These are phyloP conservation scores for Bubalus kerabau DNA, from an alignment of 2,113 vertebrate species.

Conservation along the genomic window DNA sequence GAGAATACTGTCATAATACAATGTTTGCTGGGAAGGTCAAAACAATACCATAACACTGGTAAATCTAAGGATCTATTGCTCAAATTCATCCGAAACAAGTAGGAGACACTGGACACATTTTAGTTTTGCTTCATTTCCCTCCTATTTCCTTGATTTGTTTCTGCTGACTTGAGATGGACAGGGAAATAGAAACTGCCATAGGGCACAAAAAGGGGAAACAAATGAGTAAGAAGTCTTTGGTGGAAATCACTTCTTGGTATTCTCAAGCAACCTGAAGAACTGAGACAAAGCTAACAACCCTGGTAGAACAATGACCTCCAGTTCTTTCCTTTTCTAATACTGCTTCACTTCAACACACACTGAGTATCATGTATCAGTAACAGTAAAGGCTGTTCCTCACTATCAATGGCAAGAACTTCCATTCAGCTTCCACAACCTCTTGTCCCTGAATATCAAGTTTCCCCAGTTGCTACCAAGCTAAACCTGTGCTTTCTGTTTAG, in stretches of 20 bases:
- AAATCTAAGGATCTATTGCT: background rate
- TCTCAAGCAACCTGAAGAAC: background rate
- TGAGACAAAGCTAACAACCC: background rate
- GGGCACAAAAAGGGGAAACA: background rate
- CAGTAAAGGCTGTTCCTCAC: conserved; percentile 28
- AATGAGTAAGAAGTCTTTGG: background rate
- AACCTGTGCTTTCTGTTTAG: background rate
- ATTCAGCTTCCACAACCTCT: conserved; percentile 33
- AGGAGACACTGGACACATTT: background rate
- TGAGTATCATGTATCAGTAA: conserved; percentile 11
- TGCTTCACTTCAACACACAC: background rate
- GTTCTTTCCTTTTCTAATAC: background rate
- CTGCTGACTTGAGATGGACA: background rate
- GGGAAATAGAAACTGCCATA: background rate
- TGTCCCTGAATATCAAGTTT: conserved; percentile 40
- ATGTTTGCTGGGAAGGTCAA: background rate
- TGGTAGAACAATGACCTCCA: background rate
- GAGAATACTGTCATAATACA: background rate
- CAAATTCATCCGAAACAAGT: background rate
- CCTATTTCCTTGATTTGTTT: background rate
- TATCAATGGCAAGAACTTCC: conserved; percentile 22
- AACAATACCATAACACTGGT: background rate
- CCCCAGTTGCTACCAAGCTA: conserved; percentile 36
- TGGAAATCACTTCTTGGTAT: background rate
- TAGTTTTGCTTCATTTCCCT: background rate